Conservation (phyloP, 2,797 vertebrate species). For the Sebastes trivittatus region DNA sequence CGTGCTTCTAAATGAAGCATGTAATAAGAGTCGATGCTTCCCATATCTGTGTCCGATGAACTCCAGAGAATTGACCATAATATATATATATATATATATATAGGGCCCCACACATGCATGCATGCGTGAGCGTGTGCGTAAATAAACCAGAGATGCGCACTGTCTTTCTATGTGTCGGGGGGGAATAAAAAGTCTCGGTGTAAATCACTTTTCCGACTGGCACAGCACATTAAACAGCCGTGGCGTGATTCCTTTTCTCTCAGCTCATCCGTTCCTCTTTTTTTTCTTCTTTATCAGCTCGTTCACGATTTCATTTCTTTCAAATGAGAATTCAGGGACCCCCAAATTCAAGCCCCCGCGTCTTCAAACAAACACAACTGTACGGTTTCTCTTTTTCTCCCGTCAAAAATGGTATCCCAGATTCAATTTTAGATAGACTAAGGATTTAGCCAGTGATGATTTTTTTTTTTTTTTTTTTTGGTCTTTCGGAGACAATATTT, state of each 20-base stretch:
- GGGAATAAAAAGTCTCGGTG: constrained; percentile 92
- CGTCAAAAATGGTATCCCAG: constrained; percentile 94
- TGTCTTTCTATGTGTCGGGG: constrained; percentile 86
- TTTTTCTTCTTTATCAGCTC: constrained; percentile 93
- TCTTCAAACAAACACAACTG: constrained; percentile 91
- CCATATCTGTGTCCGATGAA: constrained; percentile 24
- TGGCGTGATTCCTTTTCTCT: constrained; percentile 87
- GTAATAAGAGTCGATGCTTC: not conserved
- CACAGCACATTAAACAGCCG: constrained; percentile 91
- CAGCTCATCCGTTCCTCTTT: constrained; percentile 80
- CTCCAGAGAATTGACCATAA: constrained; percentile 22
- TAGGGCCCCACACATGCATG: not conserved
- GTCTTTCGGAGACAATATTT: constrained; percentile 81
- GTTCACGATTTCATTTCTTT: constrained; percentile 95
- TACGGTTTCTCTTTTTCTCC: constrained; percentile 88
- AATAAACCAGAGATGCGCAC: constrained; percentile 71
- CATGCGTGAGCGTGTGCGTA: constrained; percentile 1
- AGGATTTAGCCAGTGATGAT: constrained; percentile 87
- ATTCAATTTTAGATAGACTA: constrained; percentile 99
- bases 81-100: not conserved
- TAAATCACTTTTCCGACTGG: constrained; percentile 94
- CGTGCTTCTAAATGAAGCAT: not conserved
- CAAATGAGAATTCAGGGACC: constrained; percentile 94
- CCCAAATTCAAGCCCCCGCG: constrained; percentile 90
- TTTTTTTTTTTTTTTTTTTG: constrained; percentile 41